A percentile compares a stretch with the other conserved stretches of the same genome.
Conservation (phyloP, 2,888 invertebrate genomes). For the Agrochola lota region DNA sequence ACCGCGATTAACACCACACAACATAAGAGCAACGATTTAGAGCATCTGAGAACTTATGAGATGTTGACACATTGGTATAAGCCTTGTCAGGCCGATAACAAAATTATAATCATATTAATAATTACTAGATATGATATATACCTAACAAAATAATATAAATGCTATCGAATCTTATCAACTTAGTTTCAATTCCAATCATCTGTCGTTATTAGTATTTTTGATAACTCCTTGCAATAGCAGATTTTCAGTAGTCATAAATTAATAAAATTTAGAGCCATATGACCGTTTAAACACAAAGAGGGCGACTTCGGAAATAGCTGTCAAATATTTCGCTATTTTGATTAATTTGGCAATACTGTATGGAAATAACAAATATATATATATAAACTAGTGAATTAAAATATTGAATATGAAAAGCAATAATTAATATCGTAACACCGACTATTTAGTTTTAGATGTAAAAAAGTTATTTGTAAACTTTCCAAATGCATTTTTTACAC, state of each 20-base stretch:
- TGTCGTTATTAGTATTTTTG: conserved; percentile 41
- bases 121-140: conserved; percentile 60
- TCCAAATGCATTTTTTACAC: no score
- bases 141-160: conserved; percentile 53
- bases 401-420: no score
- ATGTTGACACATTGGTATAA: conserved; percentile 58
- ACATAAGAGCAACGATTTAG: conserved; percentile 49
- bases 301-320: no score
- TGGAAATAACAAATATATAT: no score
- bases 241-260: conserved; percentile 9
- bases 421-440: no score
- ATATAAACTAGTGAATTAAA: no score
- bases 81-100: conserved; percentile 64
- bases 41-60: conserved; percentile 49
- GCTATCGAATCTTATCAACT: conserved; percentile 62
- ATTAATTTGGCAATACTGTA: no score
- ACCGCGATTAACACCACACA: conserved; percentile 38
- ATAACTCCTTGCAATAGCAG: conserved; percentile 28
- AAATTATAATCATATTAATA: conserved; percentile 63
- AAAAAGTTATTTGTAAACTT: no score
- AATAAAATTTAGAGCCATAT: not conserved
- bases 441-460: no score
- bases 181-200: conserved; percentile 45
- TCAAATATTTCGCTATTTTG: no score
- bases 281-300: no score